Evolutionary conservation across 2,113 vertebrate genomes (phyloP).

Genomic region (Pan paniscus): DNA sequence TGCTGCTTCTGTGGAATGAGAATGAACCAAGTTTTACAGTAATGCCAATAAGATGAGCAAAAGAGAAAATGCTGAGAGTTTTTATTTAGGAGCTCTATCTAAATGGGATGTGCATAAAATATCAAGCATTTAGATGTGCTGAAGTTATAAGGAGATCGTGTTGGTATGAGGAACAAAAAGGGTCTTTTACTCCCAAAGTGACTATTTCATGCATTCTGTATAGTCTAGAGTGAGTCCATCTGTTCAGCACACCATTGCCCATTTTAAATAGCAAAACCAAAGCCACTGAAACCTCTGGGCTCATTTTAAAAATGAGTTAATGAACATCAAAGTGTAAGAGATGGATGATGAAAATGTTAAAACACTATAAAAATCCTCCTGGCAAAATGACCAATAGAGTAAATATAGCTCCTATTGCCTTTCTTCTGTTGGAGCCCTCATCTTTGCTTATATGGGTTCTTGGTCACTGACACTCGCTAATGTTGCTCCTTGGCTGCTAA

Average conservation of each 20-base stretch:
- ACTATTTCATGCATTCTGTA: neutral
- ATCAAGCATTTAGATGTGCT: neutral
- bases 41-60: slow-evolving; percentile 70
- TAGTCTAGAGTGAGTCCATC: neutral
- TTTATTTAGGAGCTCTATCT: slow-evolving; percentile 60
- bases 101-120: slow-evolving; percentile 35
- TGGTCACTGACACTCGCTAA: too few species aligned
- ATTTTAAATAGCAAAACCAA: slow-evolving; percentile 27
- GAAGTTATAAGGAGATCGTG: neutral
- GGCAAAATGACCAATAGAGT: neutral
- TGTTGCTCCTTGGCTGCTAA: neutral
- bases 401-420: neutral
- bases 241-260: neutral
- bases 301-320: neutral
- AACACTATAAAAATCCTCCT: too few species aligned
- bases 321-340: neutral
- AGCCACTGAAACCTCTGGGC: neutral
- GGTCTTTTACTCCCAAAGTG: neutral
- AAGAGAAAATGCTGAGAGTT: slow-evolving; percentile 57
- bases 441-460: too few species aligned
- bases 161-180: neutral
- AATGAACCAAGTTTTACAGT: slow-evolving; percentile 76
- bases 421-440: too few species aligned
- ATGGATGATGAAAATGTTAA: neutral
- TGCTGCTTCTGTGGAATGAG: slow-evolving; percentile 67